Base-by-base conservation (phyloP, 2,113 vertebrate species). In the Cyanoderma ruficeps region DNA sequence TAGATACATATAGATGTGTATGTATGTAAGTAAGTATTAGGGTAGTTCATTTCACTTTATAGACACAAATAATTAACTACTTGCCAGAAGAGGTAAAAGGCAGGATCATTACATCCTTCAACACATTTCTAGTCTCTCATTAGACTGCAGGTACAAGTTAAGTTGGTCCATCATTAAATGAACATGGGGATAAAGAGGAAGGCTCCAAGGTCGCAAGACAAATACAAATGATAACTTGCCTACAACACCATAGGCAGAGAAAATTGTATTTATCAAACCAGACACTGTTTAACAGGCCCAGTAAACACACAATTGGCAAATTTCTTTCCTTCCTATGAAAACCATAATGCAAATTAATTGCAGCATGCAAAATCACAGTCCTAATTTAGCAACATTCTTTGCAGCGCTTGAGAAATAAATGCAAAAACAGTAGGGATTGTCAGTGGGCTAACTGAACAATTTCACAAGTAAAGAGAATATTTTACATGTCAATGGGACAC, bases 331-430 rank as follows among this genome's bases (percentile, higher is more conserved):
- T 91, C 57, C 15, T 63, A 52, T 61, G 65, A 94, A 89, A 57
- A 82, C 3, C 67, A n/a, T 87, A 92, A 94, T 72, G 75, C 70
- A 91, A 95, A 96, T 89, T 89, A 96, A 94, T 72, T 91, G 69
- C 19, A 79, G 56, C 10, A 16, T 46, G 50, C 61, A 87, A 95
- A 95, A 95, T 94, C 84, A 90, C 44, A 63, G 78, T 41, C 89
- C 77, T 49, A 69, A 91, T 90, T 95, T 72, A 93, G 87, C 53
- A 85, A 76, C 4, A 1, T 42, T 80, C 86, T 86, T 74, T 60
- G 39, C 67, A 88, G 44, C 7, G 15, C 42, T 83, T 35, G n/a
- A 77, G 63, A 92, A 94, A 69, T 39, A 90, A 90, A 81, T 39
- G 76, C 8, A 10, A 11, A 53, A 76, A 33, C 42, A 86, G 55